Conservation (phyloP, 2,888 invertebrate genomes). For the Stomorhina lunata region DNA sequence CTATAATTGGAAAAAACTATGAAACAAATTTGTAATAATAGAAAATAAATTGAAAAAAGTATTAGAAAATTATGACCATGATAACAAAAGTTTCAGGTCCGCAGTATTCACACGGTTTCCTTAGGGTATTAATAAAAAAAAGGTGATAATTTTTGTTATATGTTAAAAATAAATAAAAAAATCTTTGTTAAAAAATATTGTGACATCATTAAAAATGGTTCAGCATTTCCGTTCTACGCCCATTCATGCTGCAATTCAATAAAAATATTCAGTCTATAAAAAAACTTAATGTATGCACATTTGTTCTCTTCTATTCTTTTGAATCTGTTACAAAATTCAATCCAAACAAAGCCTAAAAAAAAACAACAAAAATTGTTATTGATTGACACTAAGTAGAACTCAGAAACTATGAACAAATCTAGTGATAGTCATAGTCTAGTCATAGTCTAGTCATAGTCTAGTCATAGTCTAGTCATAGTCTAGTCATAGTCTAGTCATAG, state of each 20-base stretch:
- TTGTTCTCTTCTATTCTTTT: slow-evolving; percentile 2
- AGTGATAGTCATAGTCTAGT: too few relatives aligned
- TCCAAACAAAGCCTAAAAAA: neutral
- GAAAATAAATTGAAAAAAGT: slow-evolving; percentile 24
- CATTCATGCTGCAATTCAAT: slow-evolving; percentile 40
- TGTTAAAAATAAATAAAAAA: neutral
- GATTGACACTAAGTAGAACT: slow-evolving; percentile 51
- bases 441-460: too few relatives aligned
- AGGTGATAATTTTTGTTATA: slow-evolving; percentile 19
- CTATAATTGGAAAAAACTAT: slow-evolving; percentile 38
- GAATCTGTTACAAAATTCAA: slow-evolving; percentile 15
- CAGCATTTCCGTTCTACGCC: slow-evolving; percentile 64
- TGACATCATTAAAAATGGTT: slow-evolving; percentile 47
- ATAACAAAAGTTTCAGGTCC: neutral
- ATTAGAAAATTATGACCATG: slow-evolving; percentile 4
- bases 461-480: too few relatives aligned
- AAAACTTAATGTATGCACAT: neutral
- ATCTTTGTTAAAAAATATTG: slow-evolving; percentile 41
- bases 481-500: too few relatives aligned
- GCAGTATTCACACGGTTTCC: neutral
- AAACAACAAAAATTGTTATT: slow-evolving; percentile 49
- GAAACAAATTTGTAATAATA: neutral
- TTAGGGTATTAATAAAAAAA: neutral
- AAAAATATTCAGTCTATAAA: neutral
- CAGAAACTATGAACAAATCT: too few relatives aligned